Evolutionary conservation across 64 coral and sea anemone species (phyloP).

Genomic region (Stichodactyla mertensii): DNA sequence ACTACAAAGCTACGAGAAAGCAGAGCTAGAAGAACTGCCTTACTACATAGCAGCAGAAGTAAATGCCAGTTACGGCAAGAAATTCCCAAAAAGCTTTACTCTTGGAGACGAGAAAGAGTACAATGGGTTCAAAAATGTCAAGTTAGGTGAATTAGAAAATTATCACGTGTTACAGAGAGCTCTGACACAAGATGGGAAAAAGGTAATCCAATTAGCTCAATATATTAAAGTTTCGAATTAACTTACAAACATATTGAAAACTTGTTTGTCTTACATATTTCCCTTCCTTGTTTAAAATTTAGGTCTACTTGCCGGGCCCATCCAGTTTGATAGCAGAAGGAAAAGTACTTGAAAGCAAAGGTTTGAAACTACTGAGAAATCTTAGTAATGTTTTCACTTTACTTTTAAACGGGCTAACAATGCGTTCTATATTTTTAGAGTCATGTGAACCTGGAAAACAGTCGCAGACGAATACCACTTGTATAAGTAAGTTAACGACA

Average conservation of each 20-base stretch:
- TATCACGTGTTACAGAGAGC: constrained; percentile 33
- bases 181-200: not conserved
- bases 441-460: no score
- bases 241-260: no score
- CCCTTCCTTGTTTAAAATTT: not conserved
- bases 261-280: not conserved
- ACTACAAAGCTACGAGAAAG: constrained; percentile 5
- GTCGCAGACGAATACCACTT: no score
- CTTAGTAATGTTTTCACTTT: no score
- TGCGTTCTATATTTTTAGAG: no score
- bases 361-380: not conserved
- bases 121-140: constrained; percentile 21
- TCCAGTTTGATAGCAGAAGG: not conserved
- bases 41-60: constrained; percentile 47
- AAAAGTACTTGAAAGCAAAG: not conserved
- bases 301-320: not conserved
- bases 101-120: constrained; percentile 42
- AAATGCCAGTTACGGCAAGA: not conserved
- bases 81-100: not conserved
- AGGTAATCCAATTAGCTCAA: not conserved
- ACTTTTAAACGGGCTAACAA: no score
- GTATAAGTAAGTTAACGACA: no score
- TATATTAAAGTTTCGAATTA: not conserved
- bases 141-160: not conserved
- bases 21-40: not conserved